A percentile compares a stretch with the other conserved stretches of the same genome.
phyloP scores from a whole-genome alignment of 1,140 invertebrate species.

The Yoshiicerus persimilis region DNA sequence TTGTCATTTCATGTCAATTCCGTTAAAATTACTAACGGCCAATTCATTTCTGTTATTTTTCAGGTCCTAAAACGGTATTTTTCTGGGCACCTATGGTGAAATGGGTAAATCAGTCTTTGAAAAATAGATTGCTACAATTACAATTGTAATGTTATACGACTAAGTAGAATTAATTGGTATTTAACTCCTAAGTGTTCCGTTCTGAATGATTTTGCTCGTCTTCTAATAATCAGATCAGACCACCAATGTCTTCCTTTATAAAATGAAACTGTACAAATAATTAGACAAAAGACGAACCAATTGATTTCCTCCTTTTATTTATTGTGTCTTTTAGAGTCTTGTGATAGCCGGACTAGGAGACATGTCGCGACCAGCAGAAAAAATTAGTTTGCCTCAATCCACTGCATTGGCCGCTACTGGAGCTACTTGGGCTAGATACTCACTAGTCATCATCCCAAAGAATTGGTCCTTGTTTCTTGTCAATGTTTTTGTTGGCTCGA shows the following conservation, averaged over 20 bases:
- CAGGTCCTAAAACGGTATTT: conserved; percentile 92
- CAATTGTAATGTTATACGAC: too few species aligned
- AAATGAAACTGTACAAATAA: not conserved
- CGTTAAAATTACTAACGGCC: not conserved
- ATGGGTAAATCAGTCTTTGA: conserved; percentile 70
- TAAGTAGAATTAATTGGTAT: too few species aligned
- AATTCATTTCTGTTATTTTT: not conserved
- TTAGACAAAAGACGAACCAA: not conserved
- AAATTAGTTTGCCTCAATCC: conserved; percentile 84
- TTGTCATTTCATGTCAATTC: not conserved
- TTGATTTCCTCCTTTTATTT: not conserved
- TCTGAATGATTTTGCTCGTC: not conserved
- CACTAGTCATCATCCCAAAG: conserved; percentile 90
- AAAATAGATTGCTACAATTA: not conserved
- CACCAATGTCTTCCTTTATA: not conserved
- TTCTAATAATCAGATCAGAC: too few species aligned
- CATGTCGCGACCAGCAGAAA: conserved; percentile 82
- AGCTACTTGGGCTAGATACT: conserved; percentile 82
- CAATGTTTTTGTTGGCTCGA: conserved; percentile 86
- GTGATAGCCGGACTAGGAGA: conserved; percentile 93
- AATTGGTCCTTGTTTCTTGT: conserved; percentile 87
- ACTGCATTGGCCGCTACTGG: conserved; percentile 75
- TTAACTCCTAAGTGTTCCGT: too few species aligned
- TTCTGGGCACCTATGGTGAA: conserved; percentile 94
- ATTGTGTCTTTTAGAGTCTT: conserved; percentile 66